Evolutionary conservation across 2,113 vertebrate species (phyloP), one percentile per base, ranked within the genome.

Genomic region (Brienomyrus brachyistius): DNA sequence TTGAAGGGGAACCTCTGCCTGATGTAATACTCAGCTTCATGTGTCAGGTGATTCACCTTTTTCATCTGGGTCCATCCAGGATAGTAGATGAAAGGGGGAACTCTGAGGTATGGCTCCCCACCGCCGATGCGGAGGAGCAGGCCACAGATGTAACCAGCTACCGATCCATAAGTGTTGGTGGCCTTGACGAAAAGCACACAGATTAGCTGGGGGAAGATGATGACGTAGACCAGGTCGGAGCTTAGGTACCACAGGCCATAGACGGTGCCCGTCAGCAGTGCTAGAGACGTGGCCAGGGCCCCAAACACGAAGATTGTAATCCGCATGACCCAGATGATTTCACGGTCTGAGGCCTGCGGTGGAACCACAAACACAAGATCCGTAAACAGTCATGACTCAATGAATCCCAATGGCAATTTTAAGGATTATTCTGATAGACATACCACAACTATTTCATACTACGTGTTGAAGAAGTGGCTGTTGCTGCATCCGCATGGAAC

Each of bases 161-260:
- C 96, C 1, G 98, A 98, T 89, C 98, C 98, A 0, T 99, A 99
- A 0, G 98, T 99, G 91, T 99, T 99, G 47, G 98, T 99, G 89
- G 97, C 97, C 93, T 98, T 99, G 91, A 99, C 89, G 43, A 99
- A 99, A 0, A 99, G 93, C 90, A 99, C 98, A 54, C 97, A 98
- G 35, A 99, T 94, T 2, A 99, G 97, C 91, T 99, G 98, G 0
- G 98, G 98, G 92, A 99, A 99, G 94, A 99, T 98, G 94, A 99
- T 97, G 94, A 99, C 98, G 91, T 99, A 99, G 56, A 99, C 97
- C 1, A 99, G 96, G 92, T 99, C 98, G 2, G 98, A 99, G 93
- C 98, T 99, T 91, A 99, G 96, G 95, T 98, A 99, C 98, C 98
- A 99, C 88, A 99, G 96, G 82, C 98, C 98, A 0, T 99, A 99